phyloP scores from a whole-genome alignment of 2,113 vertebrate species.

The Forbesichthys agassizii region DNA sequence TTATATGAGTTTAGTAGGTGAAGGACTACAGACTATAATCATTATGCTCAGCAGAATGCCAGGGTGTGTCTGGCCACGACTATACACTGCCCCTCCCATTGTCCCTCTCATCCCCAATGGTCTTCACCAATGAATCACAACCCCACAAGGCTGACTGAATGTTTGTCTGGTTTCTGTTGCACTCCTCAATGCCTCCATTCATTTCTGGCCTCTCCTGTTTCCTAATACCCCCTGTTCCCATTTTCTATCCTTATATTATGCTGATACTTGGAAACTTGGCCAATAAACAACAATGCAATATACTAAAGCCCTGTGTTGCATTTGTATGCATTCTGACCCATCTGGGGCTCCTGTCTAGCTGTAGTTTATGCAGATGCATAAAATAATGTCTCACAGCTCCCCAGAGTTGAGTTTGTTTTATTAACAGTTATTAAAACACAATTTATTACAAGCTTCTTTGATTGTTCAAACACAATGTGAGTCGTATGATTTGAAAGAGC shows the following conservation, averaged over 20 bases:
- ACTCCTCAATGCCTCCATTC: constrained; percentile 12
- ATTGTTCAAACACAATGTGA: background rate
- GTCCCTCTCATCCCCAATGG: constrained; percentile 13
- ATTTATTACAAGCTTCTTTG: background rate
- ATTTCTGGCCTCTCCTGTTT: constrained; percentile 30
- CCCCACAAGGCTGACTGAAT: background rate
- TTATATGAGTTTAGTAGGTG: background rate
- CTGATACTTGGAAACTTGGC: background rate
- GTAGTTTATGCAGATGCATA: background rate
- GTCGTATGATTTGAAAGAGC: background rate
- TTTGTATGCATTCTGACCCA: background rate
- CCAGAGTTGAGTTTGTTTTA: background rate
- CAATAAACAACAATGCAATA: background rate
- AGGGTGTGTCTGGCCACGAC: constrained; percentile 44
- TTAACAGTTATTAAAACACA: background rate
- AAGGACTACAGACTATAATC: constrained; percentile 37
- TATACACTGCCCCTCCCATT: background rate
- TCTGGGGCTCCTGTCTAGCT: background rate
- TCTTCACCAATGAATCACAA: constrained; percentile 10
- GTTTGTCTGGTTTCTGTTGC: constrained; percentile 24
- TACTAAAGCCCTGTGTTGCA: too few species aligned
- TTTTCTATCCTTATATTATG: constrained; percentile 31
- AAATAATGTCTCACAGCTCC: background rate
- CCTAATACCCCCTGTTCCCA: background rate
- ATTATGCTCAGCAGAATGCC: constrained; percentile 36